Conservation (phyloP, 1,140 invertebrate species). For the Zaprionus davidi region DNA sequence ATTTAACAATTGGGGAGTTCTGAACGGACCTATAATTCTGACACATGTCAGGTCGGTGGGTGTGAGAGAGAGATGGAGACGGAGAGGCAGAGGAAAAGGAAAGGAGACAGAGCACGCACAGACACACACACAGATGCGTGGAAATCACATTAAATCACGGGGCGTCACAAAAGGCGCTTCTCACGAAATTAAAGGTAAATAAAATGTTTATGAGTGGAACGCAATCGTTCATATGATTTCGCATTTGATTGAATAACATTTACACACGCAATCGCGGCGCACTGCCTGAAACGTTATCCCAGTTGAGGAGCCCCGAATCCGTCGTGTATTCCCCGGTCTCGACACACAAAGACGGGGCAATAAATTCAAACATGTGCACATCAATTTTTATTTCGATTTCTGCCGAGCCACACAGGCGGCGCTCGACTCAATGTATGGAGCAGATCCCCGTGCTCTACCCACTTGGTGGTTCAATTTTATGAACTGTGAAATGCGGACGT, state of each 20-base stretch:
- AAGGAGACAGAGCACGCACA: background rate
- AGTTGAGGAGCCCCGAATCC: conserved; percentile 16
- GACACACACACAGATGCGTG: background rate
- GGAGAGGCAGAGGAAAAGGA: background rate
- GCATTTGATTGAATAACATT: conserved; percentile 82
- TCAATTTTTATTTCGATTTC: conserved; percentile 81
- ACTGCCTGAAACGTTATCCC: conserved; percentile 36
- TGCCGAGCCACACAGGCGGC: conserved; percentile 43
- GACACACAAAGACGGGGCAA: conserved; percentile 56
- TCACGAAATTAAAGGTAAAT: conserved; percentile 81
- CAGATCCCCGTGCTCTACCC: background rate
- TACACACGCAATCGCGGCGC: conserved; percentile 70
- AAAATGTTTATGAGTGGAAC: conserved; percentile 79
- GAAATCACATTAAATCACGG: conserved; percentile 66
- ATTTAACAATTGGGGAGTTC: conserved; percentile 44
- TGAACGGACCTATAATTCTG: conserved; percentile 29
- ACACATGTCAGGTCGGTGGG: conserved; percentile 39
- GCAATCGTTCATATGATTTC: conserved; percentile 78
- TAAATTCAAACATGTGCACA: conserved; percentile 81
- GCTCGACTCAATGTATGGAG: background rate
- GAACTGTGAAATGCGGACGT: conserved; percentile 79
- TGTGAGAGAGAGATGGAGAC: background rate
- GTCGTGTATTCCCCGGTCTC: background rate
- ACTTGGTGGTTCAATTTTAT: conserved; percentile 60
- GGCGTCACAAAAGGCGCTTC: conserved; percentile 69